Conservation (phyloP, 2,888 invertebrate genomes). For the Trichopoda pennipes region DNA sequence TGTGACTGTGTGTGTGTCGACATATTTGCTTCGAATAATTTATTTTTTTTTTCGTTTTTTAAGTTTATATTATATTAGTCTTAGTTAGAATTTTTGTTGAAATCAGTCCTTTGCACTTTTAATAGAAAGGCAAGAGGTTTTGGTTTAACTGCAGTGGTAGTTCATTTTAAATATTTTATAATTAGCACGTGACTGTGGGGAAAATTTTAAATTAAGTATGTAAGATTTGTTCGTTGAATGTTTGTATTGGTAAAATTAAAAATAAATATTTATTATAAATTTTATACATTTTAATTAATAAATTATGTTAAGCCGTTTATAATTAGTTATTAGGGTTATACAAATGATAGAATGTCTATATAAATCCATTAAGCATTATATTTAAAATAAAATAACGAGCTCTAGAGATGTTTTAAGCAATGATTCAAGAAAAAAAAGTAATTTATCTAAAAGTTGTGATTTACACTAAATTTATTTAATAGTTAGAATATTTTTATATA, state of each 20-base stretch:
- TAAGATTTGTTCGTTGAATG: conserved; percentile 47
- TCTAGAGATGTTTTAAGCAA: no score
- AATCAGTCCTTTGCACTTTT: not conserved
- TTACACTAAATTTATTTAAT: no score
- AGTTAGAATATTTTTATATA: no score
- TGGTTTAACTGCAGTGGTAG: conserved; percentile 10
- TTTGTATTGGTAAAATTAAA: conserved; percentile 65
- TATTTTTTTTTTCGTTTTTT: conserved; percentile 24
- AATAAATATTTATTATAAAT: conserved; percentile 63
- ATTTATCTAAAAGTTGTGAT: no score
- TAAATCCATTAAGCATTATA: no score
- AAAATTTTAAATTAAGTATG: conserved; percentile 25
- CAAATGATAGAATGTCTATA: no score
- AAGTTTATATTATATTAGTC: not conserved
- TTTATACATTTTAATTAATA: conserved; percentile 55
- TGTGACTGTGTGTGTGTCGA: conserved; percentile 1
- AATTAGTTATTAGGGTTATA: conserved; percentile 15
- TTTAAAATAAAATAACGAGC: no score
- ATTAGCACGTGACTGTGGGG: conserved; percentile 61
- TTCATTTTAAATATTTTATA: conserved; percentile 59
- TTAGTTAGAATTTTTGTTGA: conserved; percentile 3
- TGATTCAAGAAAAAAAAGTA: no score
- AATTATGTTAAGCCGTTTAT: conserved; percentile 52
- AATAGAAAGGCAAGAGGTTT: not conserved
- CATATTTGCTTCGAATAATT: not conserved